Evolutionary conservation across 2,797 vertebrate species (phyloP), one percentile per base, ranked within the genome.

Genomic region (Nyctalus aviator): DNA sequence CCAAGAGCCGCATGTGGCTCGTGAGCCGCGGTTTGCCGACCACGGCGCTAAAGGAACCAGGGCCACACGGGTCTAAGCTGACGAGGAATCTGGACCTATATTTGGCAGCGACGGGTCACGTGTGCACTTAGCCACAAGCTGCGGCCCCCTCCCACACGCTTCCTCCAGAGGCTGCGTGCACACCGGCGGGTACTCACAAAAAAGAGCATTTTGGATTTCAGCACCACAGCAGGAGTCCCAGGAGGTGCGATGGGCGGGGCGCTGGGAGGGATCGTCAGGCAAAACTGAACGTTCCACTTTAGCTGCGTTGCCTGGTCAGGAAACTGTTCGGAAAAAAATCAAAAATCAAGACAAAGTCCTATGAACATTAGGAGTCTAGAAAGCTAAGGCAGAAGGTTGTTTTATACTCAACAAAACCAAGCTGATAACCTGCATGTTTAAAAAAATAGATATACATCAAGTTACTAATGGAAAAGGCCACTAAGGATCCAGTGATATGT

Each of bases 171-270:
- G 55, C 75, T 85, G 73, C 37, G 9, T 17, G 32, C 23, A 57
- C 41, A 66, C 37, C 37, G 5, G 72, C 53, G 71, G 78, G 66
- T 97, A 99, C 99, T 99, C 98, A 99, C 99, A 93, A 99, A 99
- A 98, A 99, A 99, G 84, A 99, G 99, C 99, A 99, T 99, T 99
- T 99, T 99, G 95, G 99, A 99, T 98, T 99, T 99, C 93, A 99
- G 99, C 97, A 99, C 99, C 96, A 99, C 99, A 62, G 99, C 99
- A 75, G 99, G 99, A 73, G 99, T 99, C 96, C 99, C 99, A 62
- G 99, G 99, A 94, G 99, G 99, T 0, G 99, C 99, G 50, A 99
- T 99, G 44, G 99, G 99, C 0, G 99, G 99, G 77, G 99, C 99
- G 0, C 99, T 99, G 97, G 99, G 99, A 94, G 99, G 99, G 97